Evolutionary conservation across 2,888 invertebrate species (phyloP).

Genomic region (Caenorhabditis sinica): DNA sequence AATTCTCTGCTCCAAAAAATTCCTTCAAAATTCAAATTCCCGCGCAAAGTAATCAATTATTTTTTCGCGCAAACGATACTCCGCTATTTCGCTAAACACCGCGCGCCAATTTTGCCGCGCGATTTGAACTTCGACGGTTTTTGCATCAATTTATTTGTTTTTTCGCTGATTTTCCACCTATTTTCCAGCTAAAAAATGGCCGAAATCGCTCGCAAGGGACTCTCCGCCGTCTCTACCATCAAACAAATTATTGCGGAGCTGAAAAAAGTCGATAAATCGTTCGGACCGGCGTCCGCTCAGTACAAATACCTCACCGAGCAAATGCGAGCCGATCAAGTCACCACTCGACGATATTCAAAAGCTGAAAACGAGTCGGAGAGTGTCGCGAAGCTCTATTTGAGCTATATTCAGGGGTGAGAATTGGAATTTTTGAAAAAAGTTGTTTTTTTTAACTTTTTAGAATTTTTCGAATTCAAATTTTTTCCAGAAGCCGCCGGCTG

Average conservation of each 20-base stretch:
- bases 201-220: constrained; percentile 41
- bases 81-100: background rate
- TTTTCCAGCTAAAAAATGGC: constrained; percentile 47
- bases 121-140: constrained; percentile 21
- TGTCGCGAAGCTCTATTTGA: constrained; percentile 78
- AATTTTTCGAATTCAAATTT: background rate
- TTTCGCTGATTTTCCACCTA: background rate
- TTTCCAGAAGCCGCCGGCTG: constrained; percentile 73
- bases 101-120: constrained; percentile 12
- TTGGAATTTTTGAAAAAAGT: background rate
- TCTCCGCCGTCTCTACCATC: constrained; percentile 71
- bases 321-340: constrained; percentile 75
- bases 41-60: no score
- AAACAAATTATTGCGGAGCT: constrained; percentile 75
- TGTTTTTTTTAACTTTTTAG: background rate
- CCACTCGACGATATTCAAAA: constrained; percentile 74
- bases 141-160: background rate
- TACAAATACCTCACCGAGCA: constrained; percentile 74
- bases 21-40: no score
- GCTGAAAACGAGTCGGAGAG: constrained; percentile 77
- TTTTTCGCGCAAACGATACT: no score
- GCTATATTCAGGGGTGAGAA: constrained; percentile 76
- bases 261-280: constrained; percentile 75
- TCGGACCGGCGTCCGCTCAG: constrained; percentile 70
- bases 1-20: no score